These are phyloP conservation scores for Celastrina argiolus DNA, from an alignment of 2,888 invertebrate genomes.

Conservation along the genomic window DNA sequence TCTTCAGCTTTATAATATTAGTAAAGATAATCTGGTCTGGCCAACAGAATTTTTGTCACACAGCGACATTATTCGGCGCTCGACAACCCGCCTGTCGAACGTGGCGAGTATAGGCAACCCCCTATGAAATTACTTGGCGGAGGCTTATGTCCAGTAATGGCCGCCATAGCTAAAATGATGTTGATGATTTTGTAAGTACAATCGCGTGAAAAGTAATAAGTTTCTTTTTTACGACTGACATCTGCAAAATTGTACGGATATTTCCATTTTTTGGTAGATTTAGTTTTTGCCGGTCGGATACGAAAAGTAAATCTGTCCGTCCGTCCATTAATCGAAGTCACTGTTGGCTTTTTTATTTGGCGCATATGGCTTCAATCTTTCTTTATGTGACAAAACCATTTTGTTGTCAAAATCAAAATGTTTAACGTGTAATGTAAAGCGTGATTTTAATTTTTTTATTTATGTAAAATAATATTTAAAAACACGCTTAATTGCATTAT, in stretches of 20 bases:
- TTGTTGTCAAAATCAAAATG: not conserved
- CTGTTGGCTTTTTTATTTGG: constrained; percentile 18
- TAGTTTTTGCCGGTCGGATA: constrained; percentile 31
- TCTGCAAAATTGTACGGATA: constrained; percentile 33
- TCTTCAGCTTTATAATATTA: too few relatives aligned
- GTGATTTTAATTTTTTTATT: too few relatives aligned
- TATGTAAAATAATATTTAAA: too few relatives aligned
- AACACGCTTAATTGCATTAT: too few relatives aligned
- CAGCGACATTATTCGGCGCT: too few relatives aligned
- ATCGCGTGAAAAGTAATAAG: constrained; percentile 27
- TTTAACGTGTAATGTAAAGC: not conserved
- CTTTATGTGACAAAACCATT: not conserved
- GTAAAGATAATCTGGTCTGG: too few relatives aligned
- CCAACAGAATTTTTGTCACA: too few relatives aligned
- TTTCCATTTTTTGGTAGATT: constrained; percentile 34
- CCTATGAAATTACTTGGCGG: too few relatives aligned
- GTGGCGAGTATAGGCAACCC: too few relatives aligned
- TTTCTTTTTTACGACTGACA: constrained; percentile 31
- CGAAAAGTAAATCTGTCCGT: constrained; percentile 16
- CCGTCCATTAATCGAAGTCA: constrained; percentile 27
- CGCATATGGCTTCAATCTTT: not conserved
- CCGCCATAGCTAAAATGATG: too few relatives aligned
- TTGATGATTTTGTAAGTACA: not conserved
- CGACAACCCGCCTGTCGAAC: too few relatives aligned
- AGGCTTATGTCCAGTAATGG: too few relatives aligned